A percentile compares a stretch with the other conserved stretches of the same genome.
These are phyloP conservation scores for Oreotragus oreotragus DNA, from an alignment of 2,113 vertebrate genomes.

Conservation along the genomic window DNA sequence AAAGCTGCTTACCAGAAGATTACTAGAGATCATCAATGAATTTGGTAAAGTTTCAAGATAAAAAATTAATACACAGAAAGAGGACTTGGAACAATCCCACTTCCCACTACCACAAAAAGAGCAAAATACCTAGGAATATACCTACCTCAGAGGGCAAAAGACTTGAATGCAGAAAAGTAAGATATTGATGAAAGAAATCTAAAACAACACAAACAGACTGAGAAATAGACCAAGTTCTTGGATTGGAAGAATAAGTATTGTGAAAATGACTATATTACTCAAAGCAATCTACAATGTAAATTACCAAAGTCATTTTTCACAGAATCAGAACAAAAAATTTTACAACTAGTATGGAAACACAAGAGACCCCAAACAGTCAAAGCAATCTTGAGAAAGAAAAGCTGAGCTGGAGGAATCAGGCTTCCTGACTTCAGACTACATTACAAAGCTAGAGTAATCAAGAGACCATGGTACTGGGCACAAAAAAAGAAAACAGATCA, in stretches of 20 bases:
- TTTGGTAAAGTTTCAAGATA: not conserved
- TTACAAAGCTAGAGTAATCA: not conserved
- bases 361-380: not conserved
- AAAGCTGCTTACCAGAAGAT: not conserved
- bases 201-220: not conserved
- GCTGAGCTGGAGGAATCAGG: not conserved
- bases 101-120: not conserved
- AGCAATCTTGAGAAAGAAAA: not conserved
- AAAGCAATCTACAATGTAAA: not conserved
- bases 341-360: not conserved
- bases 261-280: not conserved
- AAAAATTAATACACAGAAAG: not conserved
- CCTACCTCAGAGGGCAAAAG: not conserved
- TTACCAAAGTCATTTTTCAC: not conserved
- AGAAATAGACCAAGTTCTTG: not conserved
- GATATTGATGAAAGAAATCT: not conserved
- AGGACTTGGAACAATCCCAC: not conserved
- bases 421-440: not conserved
- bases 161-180: not conserved
- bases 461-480: not conserved
- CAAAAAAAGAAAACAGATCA: not conserved
- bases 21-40: not conserved
- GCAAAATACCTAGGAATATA: not conserved
- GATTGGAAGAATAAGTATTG: not conserved
- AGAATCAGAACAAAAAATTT: not conserved